Conservation (phyloP, 2,888 invertebrate genomes). For the Esperia sulphurella region DNA sequence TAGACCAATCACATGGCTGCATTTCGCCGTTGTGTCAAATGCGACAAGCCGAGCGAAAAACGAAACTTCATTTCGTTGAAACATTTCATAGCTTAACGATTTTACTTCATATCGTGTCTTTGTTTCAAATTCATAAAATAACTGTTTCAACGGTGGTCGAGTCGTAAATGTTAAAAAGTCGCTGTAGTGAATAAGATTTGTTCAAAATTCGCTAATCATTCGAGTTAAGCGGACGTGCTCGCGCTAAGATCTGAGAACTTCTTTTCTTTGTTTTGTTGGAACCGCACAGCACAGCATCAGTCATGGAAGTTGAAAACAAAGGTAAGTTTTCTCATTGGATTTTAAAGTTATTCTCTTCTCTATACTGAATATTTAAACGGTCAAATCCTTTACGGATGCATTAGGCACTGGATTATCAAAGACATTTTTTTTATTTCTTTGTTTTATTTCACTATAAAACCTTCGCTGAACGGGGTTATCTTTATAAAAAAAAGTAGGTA, state of each 20-base stretch:
- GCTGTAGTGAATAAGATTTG: slow-evolving; percentile 25
- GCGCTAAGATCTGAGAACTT: slow-evolving; percentile 22
- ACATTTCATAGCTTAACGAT: slow-evolving; percentile 25
- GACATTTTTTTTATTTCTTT: too few relatives aligned
- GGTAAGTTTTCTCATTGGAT: slow-evolving; percentile 41
- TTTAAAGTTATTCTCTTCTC: slow-evolving; percentile 11
- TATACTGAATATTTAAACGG: slow-evolving; percentile 1
- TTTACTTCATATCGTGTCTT: slow-evolving; percentile 44
- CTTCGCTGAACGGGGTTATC: too few relatives aligned
- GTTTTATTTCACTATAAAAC: too few relatives aligned
- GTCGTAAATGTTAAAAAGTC: slow-evolving; percentile 29
- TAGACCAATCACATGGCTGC: slow-evolving; percentile 50
- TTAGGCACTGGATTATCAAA: neutral
- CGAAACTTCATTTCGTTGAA: slow-evolving; percentile 35
- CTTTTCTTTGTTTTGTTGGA: slow-evolving; percentile 21
- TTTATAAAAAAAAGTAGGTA: too few relatives aligned
- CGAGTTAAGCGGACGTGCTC: slow-evolving; percentile 39
- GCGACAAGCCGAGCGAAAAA: slow-evolving; percentile 11
- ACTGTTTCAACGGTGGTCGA: slow-evolving; percentile 54
- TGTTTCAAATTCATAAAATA: slow-evolving; percentile 48
- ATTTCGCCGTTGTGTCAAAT: slow-evolving; percentile 48
- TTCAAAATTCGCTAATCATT: slow-evolving; percentile 37
- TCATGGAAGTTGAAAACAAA: slow-evolving; percentile 67
- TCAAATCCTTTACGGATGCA: neutral
- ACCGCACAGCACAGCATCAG: slow-evolving; percentile 18